Evolutionary conservation across 2,113 vertebrate species (phyloP).

Genomic region (Antechinus stuartii): DNA sequence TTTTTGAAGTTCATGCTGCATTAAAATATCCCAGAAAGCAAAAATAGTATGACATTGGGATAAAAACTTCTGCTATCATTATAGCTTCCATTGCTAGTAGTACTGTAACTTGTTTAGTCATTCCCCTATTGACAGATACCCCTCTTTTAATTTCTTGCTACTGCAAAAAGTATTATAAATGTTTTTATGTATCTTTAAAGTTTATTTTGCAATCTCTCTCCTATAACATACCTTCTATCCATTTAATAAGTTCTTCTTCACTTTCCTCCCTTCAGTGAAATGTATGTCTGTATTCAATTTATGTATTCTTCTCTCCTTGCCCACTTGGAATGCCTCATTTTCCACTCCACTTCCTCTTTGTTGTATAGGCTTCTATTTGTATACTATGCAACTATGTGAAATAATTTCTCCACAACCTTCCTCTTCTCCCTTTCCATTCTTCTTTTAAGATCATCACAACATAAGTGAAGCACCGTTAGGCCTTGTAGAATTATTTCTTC

Average conservation of each 20-base stretch:
- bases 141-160: background rate
- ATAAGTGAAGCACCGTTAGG: background rate
- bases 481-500: background rate
- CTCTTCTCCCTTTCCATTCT: background rate
- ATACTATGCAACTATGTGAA: background rate
- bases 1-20: background rate
- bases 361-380: background rate
- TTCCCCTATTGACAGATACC: background rate
- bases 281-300: background rate
- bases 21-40: constrained; percentile 42
- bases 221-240: background rate
- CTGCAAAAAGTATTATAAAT: background rate
- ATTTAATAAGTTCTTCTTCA: no score
- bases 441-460: background rate
- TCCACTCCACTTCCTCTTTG: background rate
- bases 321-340: background rate
- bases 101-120: background rate
- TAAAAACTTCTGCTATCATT: constrained; percentile 9
- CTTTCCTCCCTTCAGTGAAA: background rate
- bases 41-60: background rate
- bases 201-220: background rate
- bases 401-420: background rate
- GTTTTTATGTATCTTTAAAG: background rate
- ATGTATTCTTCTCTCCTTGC: background rate
- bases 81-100: background rate